These are phyloP conservation scores for Polyploca ridens DNA, from an alignment of 2,888 invertebrate species.

Conservation along the genomic window DNA sequence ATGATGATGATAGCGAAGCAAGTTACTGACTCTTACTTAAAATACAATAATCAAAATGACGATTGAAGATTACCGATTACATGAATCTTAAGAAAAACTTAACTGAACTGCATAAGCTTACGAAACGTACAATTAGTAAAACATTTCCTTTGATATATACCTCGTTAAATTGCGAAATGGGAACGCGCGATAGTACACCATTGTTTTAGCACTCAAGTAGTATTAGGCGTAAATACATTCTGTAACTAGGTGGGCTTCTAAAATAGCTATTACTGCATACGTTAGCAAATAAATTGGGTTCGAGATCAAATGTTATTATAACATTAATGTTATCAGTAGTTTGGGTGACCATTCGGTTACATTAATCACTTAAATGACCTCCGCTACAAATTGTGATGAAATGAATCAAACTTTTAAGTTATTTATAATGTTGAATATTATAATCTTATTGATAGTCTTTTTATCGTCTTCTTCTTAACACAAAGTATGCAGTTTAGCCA, in stretches of 20 bases:
- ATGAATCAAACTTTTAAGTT: not conserved
- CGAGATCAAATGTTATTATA: conserved; percentile 4
- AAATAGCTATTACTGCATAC: not conserved
- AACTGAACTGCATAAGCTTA: not conserved
- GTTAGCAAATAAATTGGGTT: not conserved
- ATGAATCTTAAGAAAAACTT: not conserved
- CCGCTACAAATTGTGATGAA: not conserved
- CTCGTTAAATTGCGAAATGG: conserved; percentile 7
- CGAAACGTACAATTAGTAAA: not conserved
- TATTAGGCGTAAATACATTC: not conserved
- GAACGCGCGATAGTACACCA: conserved; percentile 4
- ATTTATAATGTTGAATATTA: not conserved
- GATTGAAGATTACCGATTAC: not conserved
- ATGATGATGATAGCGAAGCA: no score
- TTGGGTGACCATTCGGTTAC: not conserved
- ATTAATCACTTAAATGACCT: not conserved
- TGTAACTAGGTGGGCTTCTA: conserved; percentile 1
- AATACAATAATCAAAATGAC: not conserved
- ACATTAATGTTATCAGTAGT: not conserved
- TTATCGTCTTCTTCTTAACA: no score
- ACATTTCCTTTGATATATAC: not conserved
- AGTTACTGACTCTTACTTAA: no score
- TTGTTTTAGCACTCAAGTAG: not conserved
- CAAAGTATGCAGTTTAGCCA: no score
- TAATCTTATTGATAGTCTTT: no score